Evolutionary conservation across 2,797 vertebrate genomes (phyloP), one percentile per base, ranked within the genome.

Genomic region (Enteromius viviparus): DNA sequence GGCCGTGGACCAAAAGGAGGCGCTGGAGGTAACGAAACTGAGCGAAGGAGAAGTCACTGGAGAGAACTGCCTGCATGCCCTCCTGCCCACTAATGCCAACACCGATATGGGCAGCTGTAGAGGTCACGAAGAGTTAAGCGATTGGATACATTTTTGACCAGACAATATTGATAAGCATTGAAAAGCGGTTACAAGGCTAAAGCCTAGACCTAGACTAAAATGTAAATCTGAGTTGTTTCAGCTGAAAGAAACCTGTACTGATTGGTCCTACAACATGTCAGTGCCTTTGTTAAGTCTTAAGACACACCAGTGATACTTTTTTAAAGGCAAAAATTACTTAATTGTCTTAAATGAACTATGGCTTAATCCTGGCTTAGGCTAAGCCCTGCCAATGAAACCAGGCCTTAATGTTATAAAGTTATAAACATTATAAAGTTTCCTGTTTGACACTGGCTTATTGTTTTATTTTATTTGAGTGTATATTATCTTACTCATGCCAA

Each of bases 1-100:
- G 96, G 0, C 98, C 98, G 0, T 99, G 97, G 58, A 99, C 96
- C 89, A 99, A 86, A 87, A 99, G 95, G 87, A 99, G 95, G 89
- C 96, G 97, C 92, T 96, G 96, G n/a, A 99, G 96, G 89, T 96
- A 97, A 2, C 92, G 94, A 91, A 99, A 99, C 95, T 98, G 97
- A 0, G 95, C 96, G 0, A 99, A 97, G 89, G 96, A 95, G 89
- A 89, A 99, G 92, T 98, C 97, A 0, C 97, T 98, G 90, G 95
- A 97, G 47, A 98, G 93, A 66, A 97, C 96, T 0, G 98, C 97
- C 88, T 99, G 98, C 96, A 97, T 97, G 79, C 97, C 98, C 86
- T 99, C 97, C 89, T 97, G 96, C 6, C 97, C 96, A 0, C 96
- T 96, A 93, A 99, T 98, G 2, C 97, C 97, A 0, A 99, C 95